Evolutionary conservation across 2,113 vertebrate genomes (phyloP).

Genomic region (Colius striatus): DNA sequence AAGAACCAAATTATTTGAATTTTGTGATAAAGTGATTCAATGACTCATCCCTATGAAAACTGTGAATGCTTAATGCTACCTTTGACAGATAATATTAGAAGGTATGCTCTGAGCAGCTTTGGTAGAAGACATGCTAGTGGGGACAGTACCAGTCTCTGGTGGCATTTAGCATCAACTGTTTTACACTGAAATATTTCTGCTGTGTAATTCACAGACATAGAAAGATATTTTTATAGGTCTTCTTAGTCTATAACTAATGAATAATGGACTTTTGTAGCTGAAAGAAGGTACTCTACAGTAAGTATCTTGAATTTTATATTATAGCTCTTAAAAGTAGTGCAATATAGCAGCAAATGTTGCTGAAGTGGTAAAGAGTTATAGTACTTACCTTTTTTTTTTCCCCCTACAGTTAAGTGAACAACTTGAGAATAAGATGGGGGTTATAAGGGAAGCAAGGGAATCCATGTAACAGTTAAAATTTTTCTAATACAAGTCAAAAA

Average conservation of each 20-base stretch:
- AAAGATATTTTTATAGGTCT: background rate
- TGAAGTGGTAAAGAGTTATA: background rate
- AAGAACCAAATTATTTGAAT: background rate
- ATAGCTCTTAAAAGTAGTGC: background rate
- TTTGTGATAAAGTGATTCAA: background rate
- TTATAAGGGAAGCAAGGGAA: background rate
- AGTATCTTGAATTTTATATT: background rate
- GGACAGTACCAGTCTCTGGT: background rate
- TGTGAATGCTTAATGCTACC: background rate
- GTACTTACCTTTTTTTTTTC: background rate
- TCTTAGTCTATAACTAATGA: background rate
- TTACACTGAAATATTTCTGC: background rate
- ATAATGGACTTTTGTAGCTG: background rate
- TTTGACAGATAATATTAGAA: background rate
- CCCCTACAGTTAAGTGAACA: background rate
- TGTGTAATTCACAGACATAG: background rate
- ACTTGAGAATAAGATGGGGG: background rate
- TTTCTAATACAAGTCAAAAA: background rate
- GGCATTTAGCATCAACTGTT: background rate
- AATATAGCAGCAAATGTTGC: background rate
- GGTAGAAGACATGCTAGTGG: background rate
- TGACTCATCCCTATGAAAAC: constrained; percentile 9
- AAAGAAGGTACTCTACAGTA: background rate
- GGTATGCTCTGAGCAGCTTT: background rate
- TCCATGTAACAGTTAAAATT: background rate